A percentile compares a stretch with the other conserved stretches of the same genome.
These are phyloP conservation scores for Leptonema lineaticorne DNA, from an alignment of 1,140 invertebrate species.

Conservation along the genomic window DNA sequence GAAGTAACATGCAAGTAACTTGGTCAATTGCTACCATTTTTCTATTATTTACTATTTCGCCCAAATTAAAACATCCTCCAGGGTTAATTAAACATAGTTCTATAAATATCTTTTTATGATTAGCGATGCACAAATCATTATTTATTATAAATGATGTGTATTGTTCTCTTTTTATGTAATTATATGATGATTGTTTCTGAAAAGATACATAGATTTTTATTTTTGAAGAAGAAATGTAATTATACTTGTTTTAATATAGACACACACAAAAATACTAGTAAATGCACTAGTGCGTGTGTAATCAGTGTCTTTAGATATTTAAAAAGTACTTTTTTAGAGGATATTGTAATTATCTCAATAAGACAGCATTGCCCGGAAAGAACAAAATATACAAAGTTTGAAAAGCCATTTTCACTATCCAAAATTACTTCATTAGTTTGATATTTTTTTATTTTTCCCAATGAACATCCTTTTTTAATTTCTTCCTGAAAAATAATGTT, in stretches of 20 bases:
- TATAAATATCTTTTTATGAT: slow-evolving; percentile 53
- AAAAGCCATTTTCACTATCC: slow-evolving; percentile 62
- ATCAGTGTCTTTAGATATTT: background rate
- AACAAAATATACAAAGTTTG: slow-evolving; percentile 66
- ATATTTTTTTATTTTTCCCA: slow-evolving; percentile 61
- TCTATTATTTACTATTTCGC: slow-evolving; percentile 62
- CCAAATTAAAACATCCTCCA: slow-evolving; percentile 55
- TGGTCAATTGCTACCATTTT: slow-evolving; percentile 59
- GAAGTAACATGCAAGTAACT: slow-evolving; percentile 61
- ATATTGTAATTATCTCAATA: slow-evolving; percentile 60
- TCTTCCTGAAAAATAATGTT: slow-evolving; percentile 47
- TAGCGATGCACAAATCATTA: too few relatives aligned
- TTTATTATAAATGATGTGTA: too few relatives aligned
- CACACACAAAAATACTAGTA: too few relatives aligned
- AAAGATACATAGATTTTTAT: too few relatives aligned
- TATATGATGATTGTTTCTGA: too few relatives aligned
- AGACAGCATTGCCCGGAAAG: slow-evolving; percentile 62
- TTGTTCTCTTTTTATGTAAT: too few relatives aligned
- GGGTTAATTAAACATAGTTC: slow-evolving; percentile 54
- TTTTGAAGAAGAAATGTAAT: too few relatives aligned
- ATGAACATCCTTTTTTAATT: slow-evolving; percentile 63
- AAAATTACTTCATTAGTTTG: slow-evolving; percentile 59
- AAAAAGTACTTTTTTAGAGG: background rate
- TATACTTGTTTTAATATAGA: too few relatives aligned
- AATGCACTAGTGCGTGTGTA: background rate